These are phyloP conservation scores for Columba livia DNA, from an alignment of 2,113 vertebrate species.

Conservation along the genomic window DNA sequence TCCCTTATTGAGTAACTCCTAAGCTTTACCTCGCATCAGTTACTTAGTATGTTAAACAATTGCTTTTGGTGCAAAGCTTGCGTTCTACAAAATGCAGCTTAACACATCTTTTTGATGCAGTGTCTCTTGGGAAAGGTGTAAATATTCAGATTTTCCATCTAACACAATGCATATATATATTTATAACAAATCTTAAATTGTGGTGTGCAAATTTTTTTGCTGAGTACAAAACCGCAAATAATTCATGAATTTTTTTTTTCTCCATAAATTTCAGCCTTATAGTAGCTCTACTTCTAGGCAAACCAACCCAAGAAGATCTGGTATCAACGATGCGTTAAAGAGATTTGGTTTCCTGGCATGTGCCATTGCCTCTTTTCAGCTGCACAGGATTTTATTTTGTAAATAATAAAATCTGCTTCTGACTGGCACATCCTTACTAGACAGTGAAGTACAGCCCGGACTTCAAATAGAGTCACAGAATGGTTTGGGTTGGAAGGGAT, in stretches of 20 bases:
- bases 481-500: too few species aligned
- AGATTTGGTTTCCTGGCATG: not conserved
- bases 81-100: not conserved
- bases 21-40: not conserved
- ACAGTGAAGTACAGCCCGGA: not conserved
- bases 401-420: not conserved
- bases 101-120: not conserved
- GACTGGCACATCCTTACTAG: not conserved
- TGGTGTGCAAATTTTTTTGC: not conserved
- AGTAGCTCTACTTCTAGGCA: not conserved
- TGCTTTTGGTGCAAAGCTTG: not conserved
- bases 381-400: not conserved
- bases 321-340: not conserved
- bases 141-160: not conserved
- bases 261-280: not conserved
- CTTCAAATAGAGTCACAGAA: too few species aligned
- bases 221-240: not conserved
- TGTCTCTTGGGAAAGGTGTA: not conserved
- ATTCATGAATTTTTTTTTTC: not conserved
- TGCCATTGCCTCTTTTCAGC: not conserved
- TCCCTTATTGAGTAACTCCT: not conserved
- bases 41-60: constrained; percentile 11
- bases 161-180: not conserved
- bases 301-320: not conserved
- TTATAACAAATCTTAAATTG: not conserved